These are phyloP conservation scores for Toxonevra muliebris DNA, from an alignment of 2,888 invertebrate species.

Conservation along the genomic window DNA sequence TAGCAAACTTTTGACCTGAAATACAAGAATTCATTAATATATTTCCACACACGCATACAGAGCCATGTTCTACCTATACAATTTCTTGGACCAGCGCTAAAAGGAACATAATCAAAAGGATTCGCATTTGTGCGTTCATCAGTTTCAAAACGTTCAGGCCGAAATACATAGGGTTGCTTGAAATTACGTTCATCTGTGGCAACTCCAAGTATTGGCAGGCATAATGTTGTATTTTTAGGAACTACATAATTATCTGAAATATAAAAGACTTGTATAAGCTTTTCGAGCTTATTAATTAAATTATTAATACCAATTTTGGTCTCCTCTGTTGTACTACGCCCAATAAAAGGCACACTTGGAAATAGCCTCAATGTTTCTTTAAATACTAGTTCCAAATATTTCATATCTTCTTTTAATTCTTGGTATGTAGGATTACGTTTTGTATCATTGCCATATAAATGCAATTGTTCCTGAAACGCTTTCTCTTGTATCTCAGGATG, in stretches of 20 bases:
- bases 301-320: constrained; percentile 45
- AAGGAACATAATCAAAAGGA: constrained; percentile 69
- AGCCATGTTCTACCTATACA: constrained; percentile 49
- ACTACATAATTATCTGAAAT: constrained; percentile 49
- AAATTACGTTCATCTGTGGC: constrained; percentile 52
- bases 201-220: constrained; percentile 47
- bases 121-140: constrained; percentile 42
- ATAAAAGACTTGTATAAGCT: not conserved
- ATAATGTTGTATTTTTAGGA: constrained; percentile 49
- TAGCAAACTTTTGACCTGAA: constrained; percentile 64
- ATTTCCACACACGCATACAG: not conserved
- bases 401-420: constrained; percentile 51
- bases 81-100: constrained; percentile 73
- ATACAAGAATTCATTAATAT: not conserved
- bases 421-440: constrained; percentile 44
- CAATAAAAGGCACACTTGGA: constrained; percentile 56
- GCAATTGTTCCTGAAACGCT: constrained; percentile 65
- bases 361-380: constrained; percentile 55
- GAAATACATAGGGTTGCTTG: constrained; percentile 50
- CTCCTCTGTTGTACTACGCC: constrained; percentile 41
- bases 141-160: constrained; percentile 65
- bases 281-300: not conserved
- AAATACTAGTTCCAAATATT: constrained; percentile 54
- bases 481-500: constrained; percentile 67
- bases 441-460: constrained; percentile 63